phyloP scores from a whole-genome alignment of 2,113 vertebrate species.

The Lophura nycthemera region DNA sequence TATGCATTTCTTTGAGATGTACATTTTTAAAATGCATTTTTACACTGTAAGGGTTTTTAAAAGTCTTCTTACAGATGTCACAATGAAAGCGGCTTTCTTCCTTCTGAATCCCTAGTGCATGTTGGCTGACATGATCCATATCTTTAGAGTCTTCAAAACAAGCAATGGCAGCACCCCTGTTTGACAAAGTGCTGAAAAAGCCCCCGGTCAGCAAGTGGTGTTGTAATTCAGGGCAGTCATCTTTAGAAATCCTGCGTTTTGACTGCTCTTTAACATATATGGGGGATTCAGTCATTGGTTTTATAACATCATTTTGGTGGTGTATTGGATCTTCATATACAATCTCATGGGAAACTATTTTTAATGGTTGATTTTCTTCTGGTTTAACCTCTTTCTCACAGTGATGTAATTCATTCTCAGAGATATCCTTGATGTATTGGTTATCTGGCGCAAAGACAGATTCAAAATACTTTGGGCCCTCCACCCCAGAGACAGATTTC shows the following conservation, averaged over 20 bases:
- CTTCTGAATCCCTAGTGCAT: slow-evolving; percentile 68
- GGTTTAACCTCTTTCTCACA: slow-evolving; percentile 64
- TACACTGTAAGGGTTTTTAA: slow-evolving; percentile 93
- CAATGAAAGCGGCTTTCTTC: slow-evolving; percentile 87
- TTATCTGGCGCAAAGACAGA: slow-evolving; percentile 57
- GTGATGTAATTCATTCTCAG: slow-evolving; percentile 68
- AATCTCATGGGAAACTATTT: slow-evolving; percentile 62
- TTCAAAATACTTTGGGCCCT: slow-evolving; percentile 66
- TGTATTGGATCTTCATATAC: slow-evolving; percentile 56
- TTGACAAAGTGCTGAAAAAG: slow-evolving; percentile 72
- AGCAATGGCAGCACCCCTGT: slow-evolving; percentile 72
- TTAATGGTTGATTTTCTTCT: slow-evolving; percentile 67
- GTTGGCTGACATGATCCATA: slow-evolving; percentile 71
- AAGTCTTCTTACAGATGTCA: slow-evolving; percentile 93
- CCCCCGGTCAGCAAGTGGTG: slow-evolving; percentile 79
- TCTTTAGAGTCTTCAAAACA: slow-evolving; percentile 77
- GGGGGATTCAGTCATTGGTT: slow-evolving; percentile 59
- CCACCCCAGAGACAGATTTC: slow-evolving; percentile 58
- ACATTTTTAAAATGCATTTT: slow-evolving; percentile 94
- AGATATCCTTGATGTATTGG: slow-evolving; percentile 57
- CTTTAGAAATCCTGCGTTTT: slow-evolving; percentile 73
- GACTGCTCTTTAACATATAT: slow-evolving; percentile 71
- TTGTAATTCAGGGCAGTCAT: slow-evolving; percentile 78
- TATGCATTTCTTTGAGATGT: slow-evolving; percentile 91
- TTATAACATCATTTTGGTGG: slow-evolving; percentile 70